phyloP scores from a whole-genome alignment of 2,113 vertebrate species.

The Lophotis ruficrista region DNA sequence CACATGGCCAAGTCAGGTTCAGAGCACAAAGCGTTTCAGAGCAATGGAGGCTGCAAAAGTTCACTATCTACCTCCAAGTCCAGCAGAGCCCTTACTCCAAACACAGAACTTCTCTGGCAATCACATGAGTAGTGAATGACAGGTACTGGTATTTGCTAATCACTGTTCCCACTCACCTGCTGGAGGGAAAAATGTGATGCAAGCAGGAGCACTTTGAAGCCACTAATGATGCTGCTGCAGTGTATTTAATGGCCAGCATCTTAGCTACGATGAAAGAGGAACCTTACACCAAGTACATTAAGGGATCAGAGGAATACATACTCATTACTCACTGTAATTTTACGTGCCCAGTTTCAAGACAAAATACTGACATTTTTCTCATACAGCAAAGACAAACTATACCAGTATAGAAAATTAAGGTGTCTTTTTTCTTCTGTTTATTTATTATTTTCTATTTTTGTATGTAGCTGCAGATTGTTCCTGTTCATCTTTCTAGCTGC shows the following conservation, averaged over 20 bases:
- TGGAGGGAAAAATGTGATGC: constrained; percentile 51
- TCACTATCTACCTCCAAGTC: not conserved
- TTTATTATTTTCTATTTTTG: constrained; percentile 8
- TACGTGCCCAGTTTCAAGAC: constrained; percentile 40
- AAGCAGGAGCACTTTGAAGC: constrained; percentile 62
- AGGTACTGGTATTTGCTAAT: constrained; percentile 26
- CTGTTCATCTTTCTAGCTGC: not conserved
- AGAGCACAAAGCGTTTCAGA: not conserved
- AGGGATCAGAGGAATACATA: constrained; percentile 66
- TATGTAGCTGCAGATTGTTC: not conserved
- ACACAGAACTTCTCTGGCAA: not conserved
- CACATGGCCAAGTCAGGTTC: not conserved
- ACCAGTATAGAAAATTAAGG: constrained; percentile 7
- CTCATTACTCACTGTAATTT: constrained; percentile 66
- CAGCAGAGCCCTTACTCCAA: not conserved
- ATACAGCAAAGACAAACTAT: not conserved
- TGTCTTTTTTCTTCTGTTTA: not conserved
- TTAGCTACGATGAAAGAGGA: constrained; percentile 64
- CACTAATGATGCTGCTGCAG: constrained; percentile 61
- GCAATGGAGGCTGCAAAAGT: not conserved
- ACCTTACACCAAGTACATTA: constrained; percentile 67
- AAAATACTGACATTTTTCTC: constrained; percentile 50
- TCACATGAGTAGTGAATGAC: not conserved
- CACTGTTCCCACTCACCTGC: constrained; percentile 36
- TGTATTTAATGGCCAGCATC: constrained; percentile 60